phyloP scores from a whole-genome alignment of 2,888 invertebrate genomes.

The Hyposoter didymator region DNA sequence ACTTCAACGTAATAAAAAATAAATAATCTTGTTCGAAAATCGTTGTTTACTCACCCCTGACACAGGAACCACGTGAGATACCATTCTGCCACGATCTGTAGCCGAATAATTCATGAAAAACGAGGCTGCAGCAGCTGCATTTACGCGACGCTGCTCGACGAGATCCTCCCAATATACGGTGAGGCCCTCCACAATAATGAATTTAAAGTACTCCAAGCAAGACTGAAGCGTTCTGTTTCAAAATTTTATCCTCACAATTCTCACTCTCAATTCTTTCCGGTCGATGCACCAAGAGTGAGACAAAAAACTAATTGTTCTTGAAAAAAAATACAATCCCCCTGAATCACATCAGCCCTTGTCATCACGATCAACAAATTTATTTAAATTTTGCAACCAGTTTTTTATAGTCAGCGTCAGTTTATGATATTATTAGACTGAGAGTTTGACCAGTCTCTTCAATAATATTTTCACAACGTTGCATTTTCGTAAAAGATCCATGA shows the following conservation, averaged over 20 bases:
- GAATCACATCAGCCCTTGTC: neutral
- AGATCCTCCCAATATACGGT: conserved; percentile 73
- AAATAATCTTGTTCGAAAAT: neutral
- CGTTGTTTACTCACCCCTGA: conserved; percentile 76
- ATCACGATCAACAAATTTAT: neutral
- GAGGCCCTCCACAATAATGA: conserved; percentile 74
- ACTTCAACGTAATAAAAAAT: neutral
- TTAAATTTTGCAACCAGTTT: neutral
- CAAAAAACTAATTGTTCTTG: neutral
- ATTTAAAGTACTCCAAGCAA: conserved; percentile 57
- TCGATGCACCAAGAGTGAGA: conserved; percentile 28
- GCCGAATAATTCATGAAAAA: conserved; percentile 78
- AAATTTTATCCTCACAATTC: conserved; percentile 20
- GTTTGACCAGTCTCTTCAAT: conserved; percentile 1
- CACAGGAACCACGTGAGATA: conserved; percentile 79
- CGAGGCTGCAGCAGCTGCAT: conserved; percentile 75
- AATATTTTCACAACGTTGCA: conserved; percentile 49
- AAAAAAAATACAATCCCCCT: neutral
- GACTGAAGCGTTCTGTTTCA: conserved; percentile 9
- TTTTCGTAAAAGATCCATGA: conserved; percentile 48
- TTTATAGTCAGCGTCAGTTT: neutral
- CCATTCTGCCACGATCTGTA: conserved; percentile 77
- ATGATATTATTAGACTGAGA: neutral
- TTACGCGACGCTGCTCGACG: conserved; percentile 74
- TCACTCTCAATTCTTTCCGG: conserved; percentile 19